Percentiles rank a stretch among this genome's conserved stretches.
Conservation (phyloP, 2,797 vertebrate species). For the Clamator glandarius region DNA sequence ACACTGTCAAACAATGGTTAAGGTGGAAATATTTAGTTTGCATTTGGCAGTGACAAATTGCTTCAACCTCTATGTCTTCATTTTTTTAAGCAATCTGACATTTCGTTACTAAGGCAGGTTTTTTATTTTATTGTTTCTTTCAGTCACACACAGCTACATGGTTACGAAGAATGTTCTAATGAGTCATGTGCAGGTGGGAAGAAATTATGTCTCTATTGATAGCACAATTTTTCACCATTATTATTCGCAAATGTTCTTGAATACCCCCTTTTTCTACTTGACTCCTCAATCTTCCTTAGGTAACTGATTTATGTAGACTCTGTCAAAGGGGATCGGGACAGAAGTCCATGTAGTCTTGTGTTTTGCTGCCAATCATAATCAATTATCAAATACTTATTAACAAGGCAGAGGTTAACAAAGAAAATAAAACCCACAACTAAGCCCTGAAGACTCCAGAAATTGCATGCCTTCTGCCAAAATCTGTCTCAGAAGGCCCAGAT, state of each 20-base stretch:
- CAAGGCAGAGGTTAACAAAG: not conserved
- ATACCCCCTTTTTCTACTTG: not conserved
- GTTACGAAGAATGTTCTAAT: not conserved
- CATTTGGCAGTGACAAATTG: constrained; percentile 43
- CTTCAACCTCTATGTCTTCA: constrained; percentile 10
- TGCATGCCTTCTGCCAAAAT: not conserved
- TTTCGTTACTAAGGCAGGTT: not conserved
- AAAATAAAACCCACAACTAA: not conserved
- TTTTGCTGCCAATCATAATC: not conserved
- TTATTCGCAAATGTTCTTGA: not conserved
- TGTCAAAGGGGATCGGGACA: not conserved
- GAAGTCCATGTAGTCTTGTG: not conserved
- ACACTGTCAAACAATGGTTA: not conserved
- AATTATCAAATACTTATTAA: not conserved
- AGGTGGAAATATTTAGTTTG: constrained; percentile 35
- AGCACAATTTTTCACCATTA: not conserved
- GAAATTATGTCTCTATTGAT: constrained; percentile 17
- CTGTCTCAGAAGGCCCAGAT: not conserved
- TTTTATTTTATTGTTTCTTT: constrained; percentile 27
- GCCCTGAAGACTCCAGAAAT: not conserved
- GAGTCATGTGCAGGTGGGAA: constrained; percentile 33
- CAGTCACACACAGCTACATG: not conserved
- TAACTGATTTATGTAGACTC: not conserved
- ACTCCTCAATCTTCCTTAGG: not conserved
- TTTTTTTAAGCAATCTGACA: constrained; percentile 13